A percentile compares a stretch with the other conserved stretches of the same genome.
Conservation (phyloP, 2,113 vertebrate species). For the Hassar affinis region DNA sequence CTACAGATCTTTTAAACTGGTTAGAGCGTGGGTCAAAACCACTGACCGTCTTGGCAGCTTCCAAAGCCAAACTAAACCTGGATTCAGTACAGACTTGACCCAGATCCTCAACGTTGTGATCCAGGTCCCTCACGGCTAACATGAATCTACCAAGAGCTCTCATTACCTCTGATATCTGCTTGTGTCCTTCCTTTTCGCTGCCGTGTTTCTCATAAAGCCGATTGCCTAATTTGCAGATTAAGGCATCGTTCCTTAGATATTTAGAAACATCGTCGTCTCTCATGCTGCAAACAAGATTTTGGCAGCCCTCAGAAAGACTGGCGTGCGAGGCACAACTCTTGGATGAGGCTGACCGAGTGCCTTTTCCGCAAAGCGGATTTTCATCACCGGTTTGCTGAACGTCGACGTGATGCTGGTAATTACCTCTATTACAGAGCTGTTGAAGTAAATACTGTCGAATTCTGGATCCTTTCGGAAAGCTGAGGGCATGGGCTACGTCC, state of each 20-base stretch:
- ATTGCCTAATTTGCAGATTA: conserved; percentile 38
- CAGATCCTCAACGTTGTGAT: conserved; percentile 1
- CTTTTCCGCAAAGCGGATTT: not conserved
- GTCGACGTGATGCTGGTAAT: conserved; percentile 15
- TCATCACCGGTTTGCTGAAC: conserved; percentile 3
- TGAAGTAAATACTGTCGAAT: not conserved
- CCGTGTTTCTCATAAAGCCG: conserved; percentile 5
- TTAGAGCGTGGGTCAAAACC: not conserved
- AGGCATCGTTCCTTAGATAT: conserved; percentile 16
- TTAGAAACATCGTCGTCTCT: conserved; percentile 18
- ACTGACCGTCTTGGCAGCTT: conserved; percentile 5
- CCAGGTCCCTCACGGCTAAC: conserved; percentile 16
- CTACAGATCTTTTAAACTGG: not conserved
- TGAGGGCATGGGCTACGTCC: conserved; percentile 23
- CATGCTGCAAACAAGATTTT: conserved; percentile 5
- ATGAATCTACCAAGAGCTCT: conserved; percentile 19
- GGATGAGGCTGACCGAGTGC: not conserved
- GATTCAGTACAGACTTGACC: conserved; percentile 25
- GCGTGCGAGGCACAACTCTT: not conserved
- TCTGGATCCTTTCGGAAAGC: conserved; percentile 31
- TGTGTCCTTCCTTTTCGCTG: not conserved
- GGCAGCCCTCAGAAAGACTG: conserved; percentile 14
- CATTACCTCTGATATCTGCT: not conserved
- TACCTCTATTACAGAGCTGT: conserved; percentile 21
- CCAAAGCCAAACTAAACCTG: conserved; percentile 33